Percentiles rank a stretch among this genome's conserved stretches.
phyloP scores from a whole-genome alignment of 2,797 vertebrate species.

The Pipistrellus kuhlii region DNA sequence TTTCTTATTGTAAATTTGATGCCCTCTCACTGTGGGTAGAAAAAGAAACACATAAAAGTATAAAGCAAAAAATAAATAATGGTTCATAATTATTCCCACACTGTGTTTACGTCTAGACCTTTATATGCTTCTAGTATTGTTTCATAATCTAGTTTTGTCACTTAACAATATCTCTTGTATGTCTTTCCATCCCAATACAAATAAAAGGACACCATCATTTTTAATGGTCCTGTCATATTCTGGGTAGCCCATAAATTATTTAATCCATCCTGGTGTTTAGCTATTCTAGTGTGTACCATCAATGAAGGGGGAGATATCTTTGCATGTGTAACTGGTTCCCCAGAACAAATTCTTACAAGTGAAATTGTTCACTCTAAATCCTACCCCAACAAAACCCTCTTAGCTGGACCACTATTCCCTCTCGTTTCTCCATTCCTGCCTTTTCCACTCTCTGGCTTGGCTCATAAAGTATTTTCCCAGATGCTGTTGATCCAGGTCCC shows the following conservation, averaged over 20 bases:
- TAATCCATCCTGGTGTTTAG: background rate
- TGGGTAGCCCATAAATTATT: background rate
- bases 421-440: background rate
- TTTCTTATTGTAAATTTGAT: slow-evolving; percentile 63
- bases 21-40: background rate
- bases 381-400: background rate
- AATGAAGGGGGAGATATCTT: background rate
- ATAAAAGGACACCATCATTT: background rate
- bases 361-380: background rate
- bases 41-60: background rate
- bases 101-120: slow-evolving; percentile 26
- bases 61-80: slow-evolving; percentile 32
- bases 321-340: background rate
- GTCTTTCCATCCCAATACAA: slow-evolving; percentile 8
- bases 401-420: background rate
- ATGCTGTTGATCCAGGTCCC: background rate
- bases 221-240: background rate
- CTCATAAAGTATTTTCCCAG: background rate
- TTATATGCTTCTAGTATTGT: background rate
- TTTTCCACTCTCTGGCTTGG: background rate
- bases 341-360: background rate
- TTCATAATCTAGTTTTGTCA: background rate
- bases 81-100: background rate
- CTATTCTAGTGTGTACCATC: background rate
- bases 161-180: background rate